Evolutionary conservation across 2,113 vertebrate genomes (phyloP), one percentile per base, ranked within the genome.

Genomic region (Phaethornis superciliosus): DNA sequence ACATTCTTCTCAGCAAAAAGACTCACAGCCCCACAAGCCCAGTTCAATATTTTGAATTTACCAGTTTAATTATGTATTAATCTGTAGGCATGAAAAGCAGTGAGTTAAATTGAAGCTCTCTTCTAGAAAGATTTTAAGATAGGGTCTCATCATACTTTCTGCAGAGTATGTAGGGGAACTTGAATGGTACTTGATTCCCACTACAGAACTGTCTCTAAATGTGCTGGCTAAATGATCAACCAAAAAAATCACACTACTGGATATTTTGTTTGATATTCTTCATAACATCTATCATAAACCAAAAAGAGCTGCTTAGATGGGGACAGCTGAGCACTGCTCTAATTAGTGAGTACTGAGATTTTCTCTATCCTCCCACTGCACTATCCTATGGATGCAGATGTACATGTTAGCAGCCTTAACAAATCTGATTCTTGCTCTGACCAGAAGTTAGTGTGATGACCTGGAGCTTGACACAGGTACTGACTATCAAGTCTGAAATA

Each of bases 301-400:
- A 72, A 79, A 84, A 81, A 14, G 28, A 65, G 32, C 20, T 52
- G 49, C 55, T 72, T 62, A 47, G 28, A 15, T 56, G 40, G 30
- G 28, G 54, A 26, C 23, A 78, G n/a, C 14, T 62, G 24, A 76
- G 28, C 15, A 42, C 8, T 62, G 22, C 51, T 70, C 62, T 72
- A 51, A 58, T 79, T 71, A 88, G 40, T 5, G 46, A 81, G 19
- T 27, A 26, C 46, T 54, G 86, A 76, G 62, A 23, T 94, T 71
- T 58, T 71, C 37, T 81, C 46, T 56, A 49, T 30, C 16, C 27
- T 79, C 49, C 35, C 19, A 22, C 62, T 85, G 49, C 51, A 85
- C 35, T 80, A 24, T 88, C 81, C 35, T 85, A 6, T 67, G 85
- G 75, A 93, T 59, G 27, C 35, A 79, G 20, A 82, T 62, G 58